A percentile compares a stretch with the other conserved stretches of the same genome.
phyloP scores from a whole-genome alignment of 2,888 invertebrate genomes.

The Acleris emargana region DNA sequence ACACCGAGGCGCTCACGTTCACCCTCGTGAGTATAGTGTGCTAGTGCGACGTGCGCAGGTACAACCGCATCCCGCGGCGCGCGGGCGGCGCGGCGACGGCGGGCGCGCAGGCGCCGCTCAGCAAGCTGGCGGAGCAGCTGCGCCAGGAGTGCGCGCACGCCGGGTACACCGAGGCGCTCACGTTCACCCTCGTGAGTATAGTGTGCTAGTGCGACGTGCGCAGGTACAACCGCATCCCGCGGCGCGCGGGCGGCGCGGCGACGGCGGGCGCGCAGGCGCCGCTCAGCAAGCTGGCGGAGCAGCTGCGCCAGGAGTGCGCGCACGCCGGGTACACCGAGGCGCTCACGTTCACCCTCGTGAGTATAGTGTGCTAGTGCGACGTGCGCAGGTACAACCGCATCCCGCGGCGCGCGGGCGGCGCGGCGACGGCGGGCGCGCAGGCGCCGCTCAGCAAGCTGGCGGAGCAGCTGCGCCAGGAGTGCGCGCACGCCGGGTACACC shows the following conservation, averaged over 20 bases:
- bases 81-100: conserved; percentile 82
- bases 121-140: conserved; percentile 96
- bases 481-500: conserved; percentile 97
- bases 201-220: no score
- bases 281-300: conserved; percentile 95
- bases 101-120: conserved; percentile 90
- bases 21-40: conserved; percentile 88
- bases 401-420: conserved; percentile 78
- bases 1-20: conserved; percentile 98
- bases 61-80: conserved; percentile 85
- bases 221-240: conserved; percentile 85
- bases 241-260: conserved; percentile 81
- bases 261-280: conserved; percentile 89
- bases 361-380: no score
- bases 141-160: conserved; percentile 93
- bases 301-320: conserved; percentile 93
- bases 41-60: no score
- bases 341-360: conserved; percentile 94
- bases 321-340: conserved; percentile 98
- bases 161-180: conserved; percentile 98
- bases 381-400: no score
- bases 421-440: conserved; percentile 86
- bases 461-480: conserved; percentile 93
- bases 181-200: conserved; percentile 91
- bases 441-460: conserved; percentile 95